phyloP scores from a whole-genome alignment of 1,140 invertebrate genomes.

The Coboldia fuscipes region DNA sequence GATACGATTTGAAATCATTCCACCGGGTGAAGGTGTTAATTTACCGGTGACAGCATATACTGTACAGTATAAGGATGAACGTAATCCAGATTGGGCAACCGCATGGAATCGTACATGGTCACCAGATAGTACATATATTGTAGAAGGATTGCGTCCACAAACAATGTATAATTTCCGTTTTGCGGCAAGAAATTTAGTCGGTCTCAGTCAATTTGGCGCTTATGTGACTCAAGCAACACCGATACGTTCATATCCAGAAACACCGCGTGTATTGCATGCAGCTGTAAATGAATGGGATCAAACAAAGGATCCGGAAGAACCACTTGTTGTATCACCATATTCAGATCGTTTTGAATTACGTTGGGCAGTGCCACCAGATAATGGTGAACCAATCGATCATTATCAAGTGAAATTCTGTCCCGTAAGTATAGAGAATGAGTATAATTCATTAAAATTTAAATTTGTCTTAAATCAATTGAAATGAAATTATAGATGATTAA shows the following conservation, averaged over 20 bases:
- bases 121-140: constrained; percentile 43
- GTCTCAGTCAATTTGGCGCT: constrained; percentile 46
- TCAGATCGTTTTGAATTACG: constrained; percentile 54
- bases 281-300: constrained; percentile 9
- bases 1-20: constrained; percentile 51
- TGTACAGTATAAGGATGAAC: constrained; percentile 51
- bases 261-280: constrained; percentile 18
- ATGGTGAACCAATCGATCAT: constrained; percentile 67
- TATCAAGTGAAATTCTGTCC: constrained; percentile 63
- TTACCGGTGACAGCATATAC: constrained; percentile 46
- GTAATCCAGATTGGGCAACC: constrained; percentile 36
- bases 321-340: constrained; percentile 25
- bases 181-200: constrained; percentile 64
- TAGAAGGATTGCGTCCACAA: constrained; percentile 60
- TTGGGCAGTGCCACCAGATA: constrained; percentile 66
- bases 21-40: constrained; percentile 47
- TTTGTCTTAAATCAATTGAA: no score
- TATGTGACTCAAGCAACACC: constrained; percentile 30
- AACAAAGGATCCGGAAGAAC: constrained; percentile 16
- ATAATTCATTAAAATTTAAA: no score
- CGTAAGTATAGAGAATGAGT: constrained; percentile 33
- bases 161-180: constrained; percentile 69
- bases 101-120: constrained; percentile 54
- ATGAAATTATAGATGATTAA: neutral
- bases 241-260: constrained; percentile 23